A percentile compares a stretch with the other conserved stretches of the same genome.
phyloP scores from a whole-genome alignment of 2,113 vertebrate species.

The Corythornis madagascariensis region DNA sequence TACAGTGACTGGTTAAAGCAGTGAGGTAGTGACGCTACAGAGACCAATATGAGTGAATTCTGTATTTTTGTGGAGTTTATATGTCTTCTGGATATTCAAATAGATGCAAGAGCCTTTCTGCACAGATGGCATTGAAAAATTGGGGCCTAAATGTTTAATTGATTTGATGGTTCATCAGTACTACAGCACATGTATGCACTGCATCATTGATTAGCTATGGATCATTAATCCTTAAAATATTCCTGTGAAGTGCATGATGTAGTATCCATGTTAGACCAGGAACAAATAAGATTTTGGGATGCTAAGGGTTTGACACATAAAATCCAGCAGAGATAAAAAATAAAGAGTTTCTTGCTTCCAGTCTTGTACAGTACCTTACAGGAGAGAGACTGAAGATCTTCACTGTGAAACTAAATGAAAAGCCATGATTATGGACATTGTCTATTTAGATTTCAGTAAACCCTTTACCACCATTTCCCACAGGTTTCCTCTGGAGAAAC shows the following conservation, averaged over 20 bases:
- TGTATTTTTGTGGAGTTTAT: not conserved
- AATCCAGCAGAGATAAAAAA: not conserved
- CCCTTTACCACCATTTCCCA: not conserved
- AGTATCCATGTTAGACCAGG: not conserved
- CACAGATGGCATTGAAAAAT: conserved; percentile 16
- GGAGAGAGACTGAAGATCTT: not conserved
- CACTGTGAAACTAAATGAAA: not conserved
- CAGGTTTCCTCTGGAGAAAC: not conserved
- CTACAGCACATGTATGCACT: not conserved
- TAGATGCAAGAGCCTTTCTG: not conserved
- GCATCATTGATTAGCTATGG: conserved; percentile 25
- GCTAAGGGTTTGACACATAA: not conserved
- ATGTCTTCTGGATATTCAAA: not conserved
- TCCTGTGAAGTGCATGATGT: not conserved
- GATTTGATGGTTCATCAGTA: not conserved
- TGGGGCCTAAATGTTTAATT: not conserved
- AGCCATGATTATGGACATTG: not conserved
- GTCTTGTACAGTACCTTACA: not conserved
- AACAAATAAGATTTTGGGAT: not conserved
- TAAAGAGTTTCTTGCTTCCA: not conserved
- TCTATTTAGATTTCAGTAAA: not conserved
- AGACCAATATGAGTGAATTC: not conserved
- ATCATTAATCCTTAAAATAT: conserved; percentile 18
- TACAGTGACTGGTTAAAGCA: not conserved
- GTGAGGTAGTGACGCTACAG: not conserved